Evolutionary conservation across 2,888 invertebrate genomes (phyloP).

Genomic region (Diplolepis rosae): DNA sequence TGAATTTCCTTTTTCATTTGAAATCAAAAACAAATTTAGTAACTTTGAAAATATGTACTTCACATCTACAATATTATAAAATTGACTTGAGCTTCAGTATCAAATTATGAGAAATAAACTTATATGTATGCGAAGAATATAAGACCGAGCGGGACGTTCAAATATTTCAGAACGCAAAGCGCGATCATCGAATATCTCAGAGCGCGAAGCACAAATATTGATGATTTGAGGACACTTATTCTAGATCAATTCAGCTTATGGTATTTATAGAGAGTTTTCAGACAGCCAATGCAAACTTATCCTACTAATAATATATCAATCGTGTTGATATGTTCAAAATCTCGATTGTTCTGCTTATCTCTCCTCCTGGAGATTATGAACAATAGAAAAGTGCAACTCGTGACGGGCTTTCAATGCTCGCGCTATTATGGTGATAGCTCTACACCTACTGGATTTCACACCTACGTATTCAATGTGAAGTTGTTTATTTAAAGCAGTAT

Average conservation of each 20-base stretch:
- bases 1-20: too few species aligned
- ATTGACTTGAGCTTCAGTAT: too few species aligned
- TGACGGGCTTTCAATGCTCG: conserved; percentile 1
- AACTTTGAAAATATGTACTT: too few species aligned
- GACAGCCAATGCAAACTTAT: background rate
- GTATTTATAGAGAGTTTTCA: background rate
- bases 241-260: background rate
- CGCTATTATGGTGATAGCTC: background rate
- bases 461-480: background rate
- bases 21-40: too few species aligned
- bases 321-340: background rate
- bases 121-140: too few species aligned
- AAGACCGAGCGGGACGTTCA: too few species aligned
- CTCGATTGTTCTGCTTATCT: conserved; percentile 11
- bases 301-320: conserved; percentile 9
- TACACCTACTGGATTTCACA: conserved; percentile 2
- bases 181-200: too few species aligned
- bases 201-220: background rate
- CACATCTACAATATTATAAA: too few species aligned
- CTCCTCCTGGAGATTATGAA: background rate
- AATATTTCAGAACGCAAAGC: too few species aligned
- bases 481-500: background rate
- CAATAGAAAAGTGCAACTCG: background rate
- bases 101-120: too few species aligned
- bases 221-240: background rate